Evolutionary conservation across 2,797 vertebrate species (phyloP).

Genomic region (Thaleichthys pacificus): DNA sequence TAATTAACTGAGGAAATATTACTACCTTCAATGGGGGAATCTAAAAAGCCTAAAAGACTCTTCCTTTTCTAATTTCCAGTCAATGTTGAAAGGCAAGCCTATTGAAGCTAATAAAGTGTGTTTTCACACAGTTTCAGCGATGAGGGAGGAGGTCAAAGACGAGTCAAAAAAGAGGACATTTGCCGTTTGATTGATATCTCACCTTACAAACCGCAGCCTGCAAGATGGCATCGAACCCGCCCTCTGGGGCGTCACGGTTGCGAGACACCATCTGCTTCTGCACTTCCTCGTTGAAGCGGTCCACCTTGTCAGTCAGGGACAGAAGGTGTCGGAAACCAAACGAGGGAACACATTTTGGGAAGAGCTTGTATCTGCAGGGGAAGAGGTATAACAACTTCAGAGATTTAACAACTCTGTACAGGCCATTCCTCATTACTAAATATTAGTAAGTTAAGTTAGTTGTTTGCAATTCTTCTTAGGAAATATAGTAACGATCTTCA

Average conservation of each 20-base stretch:
- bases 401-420: not conserved
- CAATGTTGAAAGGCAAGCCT: not conserved
- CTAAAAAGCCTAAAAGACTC: slow-evolving; percentile 7
- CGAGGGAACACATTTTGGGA: slow-evolving; percentile 90
- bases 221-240: slow-evolving; percentile 92
- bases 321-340: slow-evolving; percentile 96
- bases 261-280: slow-evolving; percentile 95
- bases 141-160: not conserved
- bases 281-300: slow-evolving; percentile 94
- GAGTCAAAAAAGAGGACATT: not conserved
- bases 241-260: slow-evolving; percentile 94
- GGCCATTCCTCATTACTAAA: not conserved
- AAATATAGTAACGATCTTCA: not conserved
- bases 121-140: not conserved
- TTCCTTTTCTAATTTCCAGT: not conserved
- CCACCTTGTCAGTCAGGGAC: slow-evolving; percentile 90
- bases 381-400: not conserved
- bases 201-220: slow-evolving; percentile 97
- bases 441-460: not conserved
- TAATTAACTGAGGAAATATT: slow-evolving; percentile 53
- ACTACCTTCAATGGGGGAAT: slow-evolving; percentile 9
- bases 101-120: not conserved
- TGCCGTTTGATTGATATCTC: slow-evolving; percentile 36
- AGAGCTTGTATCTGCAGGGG: slow-evolving; percentile 85
- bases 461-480: not conserved